A percentile compares a stretch with the other conserved stretches of the same genome.
phyloP scores from a whole-genome alignment of 2,797 vertebrate genomes.

The Clarias platycephalus region DNA sequence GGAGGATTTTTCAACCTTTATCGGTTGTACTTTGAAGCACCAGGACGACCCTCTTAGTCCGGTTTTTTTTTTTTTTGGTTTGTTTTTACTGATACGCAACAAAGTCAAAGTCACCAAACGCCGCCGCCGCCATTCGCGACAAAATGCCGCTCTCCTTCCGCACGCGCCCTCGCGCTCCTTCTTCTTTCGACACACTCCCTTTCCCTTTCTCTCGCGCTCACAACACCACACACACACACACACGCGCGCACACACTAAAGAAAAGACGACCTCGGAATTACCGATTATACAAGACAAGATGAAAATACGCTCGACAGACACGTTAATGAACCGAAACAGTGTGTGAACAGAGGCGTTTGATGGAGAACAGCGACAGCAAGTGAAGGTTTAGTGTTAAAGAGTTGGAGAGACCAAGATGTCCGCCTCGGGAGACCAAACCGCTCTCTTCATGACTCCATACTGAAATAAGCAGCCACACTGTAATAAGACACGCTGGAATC shows the following conservation, averaged over 20 bases:
- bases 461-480: slow-evolving; percentile 29
- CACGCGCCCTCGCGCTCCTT: slow-evolving; percentile 27
- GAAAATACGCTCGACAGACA: slow-evolving; percentile 24
- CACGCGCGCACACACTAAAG: not conserved
- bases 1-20: not conserved
- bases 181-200: not conserved
- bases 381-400: slow-evolving; percentile 52
- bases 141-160: slow-evolving; percentile 61
- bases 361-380: slow-evolving; percentile 9
- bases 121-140: slow-evolving; percentile 44
- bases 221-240: slow-evolving; percentile 15
- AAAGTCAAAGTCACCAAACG: slow-evolving; percentile 7
- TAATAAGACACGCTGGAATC: not conserved
- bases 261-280: not conserved
- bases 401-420: slow-evolving; percentile 64
- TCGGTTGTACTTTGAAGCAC: not conserved
- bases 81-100: not conserved
- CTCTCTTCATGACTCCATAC: slow-evolving; percentile 32
- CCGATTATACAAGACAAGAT: not conserved
- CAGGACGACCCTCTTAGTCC: not conserved
- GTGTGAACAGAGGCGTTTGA: not conserved
- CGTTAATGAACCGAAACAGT: not conserved
- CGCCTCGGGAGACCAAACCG: slow-evolving; percentile 58
- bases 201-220: slow-evolving; percentile 32
- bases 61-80: too few relatives aligned